Conservation (phyloP, 2,113 vertebrate species). For the Columba janthina region DNA sequence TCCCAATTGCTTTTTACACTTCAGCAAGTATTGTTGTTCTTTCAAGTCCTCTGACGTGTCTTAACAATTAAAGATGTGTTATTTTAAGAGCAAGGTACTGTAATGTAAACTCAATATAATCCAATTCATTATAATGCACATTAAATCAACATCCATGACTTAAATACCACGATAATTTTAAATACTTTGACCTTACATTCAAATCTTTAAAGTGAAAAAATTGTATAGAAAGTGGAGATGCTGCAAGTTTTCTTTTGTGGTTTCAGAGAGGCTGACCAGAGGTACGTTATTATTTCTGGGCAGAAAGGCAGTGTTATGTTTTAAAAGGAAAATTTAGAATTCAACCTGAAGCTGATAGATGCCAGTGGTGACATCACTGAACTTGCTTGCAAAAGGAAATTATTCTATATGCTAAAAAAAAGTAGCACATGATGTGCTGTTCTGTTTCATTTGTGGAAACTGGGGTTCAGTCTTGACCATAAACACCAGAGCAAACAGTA, state of each 20-base stretch:
- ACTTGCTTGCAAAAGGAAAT: background rate
- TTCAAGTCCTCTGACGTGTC: background rate
- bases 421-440: background rate
- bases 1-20: background rate
- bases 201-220: background rate
- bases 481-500: background rate
- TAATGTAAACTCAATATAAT: background rate
- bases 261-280: background rate
- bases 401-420: background rate
- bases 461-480: background rate
- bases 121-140: background rate
- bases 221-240: background rate
- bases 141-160: background rate
- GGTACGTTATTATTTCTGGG: background rate
- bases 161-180: background rate
- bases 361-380: background rate
- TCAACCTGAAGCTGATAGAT: background rate
- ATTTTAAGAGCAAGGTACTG: background rate
- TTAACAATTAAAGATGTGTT: background rate
- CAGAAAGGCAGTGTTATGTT: background rate
- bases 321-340: background rate
- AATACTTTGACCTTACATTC: background rate
- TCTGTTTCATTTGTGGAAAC: background rate
- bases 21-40: background rate
- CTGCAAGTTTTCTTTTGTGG: background rate